phyloP scores from a whole-genome alignment of 35 echinoderm and acorn worm species.

The Diadema setosum region DNA sequence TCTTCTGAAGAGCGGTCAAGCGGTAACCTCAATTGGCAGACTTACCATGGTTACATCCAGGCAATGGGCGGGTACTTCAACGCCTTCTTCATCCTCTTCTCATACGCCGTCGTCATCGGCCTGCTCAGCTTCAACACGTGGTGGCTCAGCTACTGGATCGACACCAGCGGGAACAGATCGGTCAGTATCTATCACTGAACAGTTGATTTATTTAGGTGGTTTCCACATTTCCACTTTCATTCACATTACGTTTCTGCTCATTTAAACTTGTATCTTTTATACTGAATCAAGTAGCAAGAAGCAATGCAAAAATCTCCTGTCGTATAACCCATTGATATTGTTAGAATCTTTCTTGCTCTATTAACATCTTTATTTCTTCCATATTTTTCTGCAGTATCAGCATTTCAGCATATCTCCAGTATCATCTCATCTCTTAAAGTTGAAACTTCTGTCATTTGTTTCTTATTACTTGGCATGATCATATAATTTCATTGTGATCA shows the following conservation, averaged over 20 bases:
- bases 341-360: no score
- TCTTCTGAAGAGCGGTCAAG: slow-evolving; percentile 34
- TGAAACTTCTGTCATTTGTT: no score
- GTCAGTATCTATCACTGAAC: background rate
- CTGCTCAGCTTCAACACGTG: slow-evolving; percentile 58
- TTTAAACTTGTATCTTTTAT: background rate
- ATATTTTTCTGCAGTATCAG: background rate
- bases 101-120: slow-evolving; percentile 39
- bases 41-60: slow-evolving; percentile 74
- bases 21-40: slow-evolving; percentile 19
- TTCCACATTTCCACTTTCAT: background rate
- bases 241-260: background rate
- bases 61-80: slow-evolving; percentile 75
- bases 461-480: no score
- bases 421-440: no score
- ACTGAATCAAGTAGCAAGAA: no score
- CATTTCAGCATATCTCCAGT: no score
- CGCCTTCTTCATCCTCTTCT: slow-evolving; percentile 12
- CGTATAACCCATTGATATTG: no score
- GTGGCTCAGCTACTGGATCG: slow-evolving; percentile 87
- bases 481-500: no score
- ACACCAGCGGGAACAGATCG: slow-evolving; percentile 37
- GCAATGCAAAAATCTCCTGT: no score
- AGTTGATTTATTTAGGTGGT: no score
- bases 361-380: background rate